Evolutionary conservation across 1,140 invertebrate species (phyloP).

Genomic region (Lasaia peninsularis): DNA sequence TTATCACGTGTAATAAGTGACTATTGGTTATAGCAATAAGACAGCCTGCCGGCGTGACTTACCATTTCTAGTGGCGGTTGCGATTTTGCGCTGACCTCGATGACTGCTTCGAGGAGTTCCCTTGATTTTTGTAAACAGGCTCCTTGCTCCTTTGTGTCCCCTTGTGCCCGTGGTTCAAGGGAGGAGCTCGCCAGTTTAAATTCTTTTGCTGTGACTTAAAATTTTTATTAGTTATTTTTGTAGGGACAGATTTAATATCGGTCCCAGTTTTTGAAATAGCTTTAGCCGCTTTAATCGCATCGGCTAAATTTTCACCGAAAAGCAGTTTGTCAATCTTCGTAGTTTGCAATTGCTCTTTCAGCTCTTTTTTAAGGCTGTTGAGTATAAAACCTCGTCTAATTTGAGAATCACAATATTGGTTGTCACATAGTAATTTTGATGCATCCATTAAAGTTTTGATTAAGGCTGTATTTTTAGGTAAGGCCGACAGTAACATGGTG

Average conservation of each 20-base stretch:
- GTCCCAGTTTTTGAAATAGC: slow-evolving; percentile 26
- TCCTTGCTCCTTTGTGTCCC: slow-evolving; percentile 13
- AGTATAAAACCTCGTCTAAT: slow-evolving; percentile 21
- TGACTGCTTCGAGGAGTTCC: neutral
- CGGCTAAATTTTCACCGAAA: slow-evolving; percentile 25
- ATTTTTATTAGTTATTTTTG: slow-evolving; percentile 10
- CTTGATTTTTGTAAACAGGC: neutral
- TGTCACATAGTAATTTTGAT: neutral
- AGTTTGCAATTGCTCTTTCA: slow-evolving; percentile 25
- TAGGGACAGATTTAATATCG: slow-evolving; percentile 17
- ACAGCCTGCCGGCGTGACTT: neutral
- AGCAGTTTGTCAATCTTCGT: slow-evolving; percentile 28
- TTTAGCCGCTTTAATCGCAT: slow-evolving; percentile 27
- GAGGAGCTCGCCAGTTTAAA: slow-evolving; percentile 32
- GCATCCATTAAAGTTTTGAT: slow-evolving; percentile 14
- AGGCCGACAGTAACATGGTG: slow-evolving; percentile 1
- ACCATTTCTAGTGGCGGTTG: slow-evolving; percentile 23
- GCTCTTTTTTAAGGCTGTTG: slow-evolving; percentile 23
- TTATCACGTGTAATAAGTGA: slow-evolving; percentile 15
- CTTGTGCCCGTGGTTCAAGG: slow-evolving; percentile 16
- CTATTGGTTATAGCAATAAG: slow-evolving; percentile 13
- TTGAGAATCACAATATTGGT: slow-evolving; percentile 18
- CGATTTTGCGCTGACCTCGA: neutral
- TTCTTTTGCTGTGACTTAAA: slow-evolving; percentile 10
- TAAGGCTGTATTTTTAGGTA: neutral